Evolutionary conservation across 2,797 vertebrate genomes (phyloP), one percentile per base, ranked within the genome.

Genomic region (Catamblyrhynchus diadema): DNA sequence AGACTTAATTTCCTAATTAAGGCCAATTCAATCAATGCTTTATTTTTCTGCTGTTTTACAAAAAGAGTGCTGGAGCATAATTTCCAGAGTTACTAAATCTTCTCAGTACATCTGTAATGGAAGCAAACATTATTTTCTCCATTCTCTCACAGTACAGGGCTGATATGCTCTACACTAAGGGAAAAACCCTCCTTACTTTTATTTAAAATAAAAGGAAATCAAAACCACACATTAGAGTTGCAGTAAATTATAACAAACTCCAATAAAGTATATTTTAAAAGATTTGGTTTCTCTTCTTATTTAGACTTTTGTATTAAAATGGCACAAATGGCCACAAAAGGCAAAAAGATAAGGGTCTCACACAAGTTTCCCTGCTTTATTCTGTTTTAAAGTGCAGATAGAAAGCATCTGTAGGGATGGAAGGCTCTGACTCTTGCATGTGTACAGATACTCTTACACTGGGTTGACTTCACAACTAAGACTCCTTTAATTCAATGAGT

Each of bases 401-500:
- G 88, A 85, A 97, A 94, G 39, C 50, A 92, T 70, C 81, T 54
- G 3, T 79, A 86, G 91, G 64, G 60, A 72, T 83, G 15, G 67
- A 80, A 78, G n/a, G 39, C 51, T 93, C 83, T 65, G 82, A 85
- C 83, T 95, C 90, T 95, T 96, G 89, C 90, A 88, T 81, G 54
- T 80, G 77, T 69, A 94, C 88, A 96, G 94, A 86, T 81, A 94
- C 73, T 89, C 91, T 88, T 79, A 86, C 61, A 95, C 65, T 92
- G 54, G 61, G 42, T 73, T 97, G 86, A 88, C 85, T 97, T 97
- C 91, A 95, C 91, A 97, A 91, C 86, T 93, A 84, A 95, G 93
- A 92, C 93, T 93, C 88, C 96, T 96, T 97, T 97, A 97, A 97
- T 97, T 97, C 88, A 97, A 86, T 97, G 94, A 95, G 93, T 97